Evolutionary conservation across 2,888 invertebrate genomes (phyloP).

Genomic region (Chrysolina oricalcia): DNA sequence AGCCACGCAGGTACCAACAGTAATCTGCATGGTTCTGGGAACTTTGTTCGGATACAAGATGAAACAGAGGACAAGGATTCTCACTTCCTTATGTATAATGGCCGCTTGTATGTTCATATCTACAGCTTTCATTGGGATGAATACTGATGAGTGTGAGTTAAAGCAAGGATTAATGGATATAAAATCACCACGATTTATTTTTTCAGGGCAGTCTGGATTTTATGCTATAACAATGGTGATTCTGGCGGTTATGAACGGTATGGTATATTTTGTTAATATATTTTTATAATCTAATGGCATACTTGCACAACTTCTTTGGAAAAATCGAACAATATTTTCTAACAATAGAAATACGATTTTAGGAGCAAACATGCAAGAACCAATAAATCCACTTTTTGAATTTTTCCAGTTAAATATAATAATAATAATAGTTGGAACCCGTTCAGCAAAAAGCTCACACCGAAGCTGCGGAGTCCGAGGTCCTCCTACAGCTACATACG

Average conservation of each 20-base stretch:
- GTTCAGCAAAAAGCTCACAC: no score
- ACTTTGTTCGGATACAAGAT: conserved; percentile 47
- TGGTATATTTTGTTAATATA: not conserved
- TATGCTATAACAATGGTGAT: conserved; percentile 47
- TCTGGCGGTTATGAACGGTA: conserved; percentile 50
- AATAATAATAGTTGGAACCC: no score
- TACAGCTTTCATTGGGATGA: conserved; percentile 47
- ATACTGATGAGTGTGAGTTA: conserved; percentile 53
- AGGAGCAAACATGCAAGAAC: no score
- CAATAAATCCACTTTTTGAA: no score
- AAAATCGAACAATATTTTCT: no score
- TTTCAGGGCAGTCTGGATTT: conserved; percentile 49
- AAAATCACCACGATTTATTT: not conserved
- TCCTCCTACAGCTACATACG: no score
- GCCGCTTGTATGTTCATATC: conserved; percentile 44
- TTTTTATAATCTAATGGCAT: not conserved
- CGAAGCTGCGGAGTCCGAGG: no score
- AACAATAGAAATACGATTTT: no score
- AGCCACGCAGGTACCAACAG: conserved; percentile 46
- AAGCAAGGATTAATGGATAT: not conserved
- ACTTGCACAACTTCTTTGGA: not conserved
- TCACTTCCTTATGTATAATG: conserved; percentile 45
- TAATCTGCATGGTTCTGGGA: conserved; percentile 50
- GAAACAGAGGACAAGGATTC: conserved; percentile 45
- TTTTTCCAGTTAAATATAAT: no score